Evolutionary conservation across 2,888 invertebrate genomes (phyloP), one percentile per base, ranked within the genome.

Genomic region (Troglohyphantes excavatus): DNA sequence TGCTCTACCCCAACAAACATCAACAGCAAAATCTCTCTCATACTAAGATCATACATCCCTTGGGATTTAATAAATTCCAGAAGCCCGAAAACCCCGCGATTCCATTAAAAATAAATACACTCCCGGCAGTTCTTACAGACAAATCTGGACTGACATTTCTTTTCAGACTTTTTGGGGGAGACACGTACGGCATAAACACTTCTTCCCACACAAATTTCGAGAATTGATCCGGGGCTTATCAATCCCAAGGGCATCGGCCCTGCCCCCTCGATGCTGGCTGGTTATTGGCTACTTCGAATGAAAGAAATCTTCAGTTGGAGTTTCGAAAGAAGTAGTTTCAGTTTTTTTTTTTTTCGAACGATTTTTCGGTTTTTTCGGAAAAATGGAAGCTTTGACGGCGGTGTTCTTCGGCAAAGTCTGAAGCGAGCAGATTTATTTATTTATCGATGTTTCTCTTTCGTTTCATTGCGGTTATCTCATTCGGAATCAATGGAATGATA

Each of bases 101-200:
- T 53, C 53, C n/a, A 53, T 53, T 53, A 53, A 53, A 53, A 53
- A 53, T 53, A 53, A 53, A 53, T 53, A 53, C n/a, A 2, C 53
- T 53, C 53, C 3, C n/a, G 53, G 9, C 39, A 39, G 13, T 39
- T 39, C n/a, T n/a, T n/a, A 11, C 39, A 39, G 39, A n/a, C n/a
- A n/a, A 39, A 39, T 39, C 39, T 39, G 39, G 39, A 39, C 7
- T 39, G 39, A 53, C 53, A 53, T 53, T n/a, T n/a, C 17, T 9
- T 53, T 53, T n/a, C 53, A 53, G n/a, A 53, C n/a, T 53, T 53
- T 53, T 1, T 2, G 53, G 17, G 53, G 39, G 7, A 0, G n/a
- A 53, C 53, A 53, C 53, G 17, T 53, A 17, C 17, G 53, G n/a
- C n/a, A 53, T 53, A 53, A 53, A 53, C 53, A 53, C 53, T 53